Conservation (phyloP, 2,888 invertebrate genomes). For the Hymenopus coronatus region DNA sequence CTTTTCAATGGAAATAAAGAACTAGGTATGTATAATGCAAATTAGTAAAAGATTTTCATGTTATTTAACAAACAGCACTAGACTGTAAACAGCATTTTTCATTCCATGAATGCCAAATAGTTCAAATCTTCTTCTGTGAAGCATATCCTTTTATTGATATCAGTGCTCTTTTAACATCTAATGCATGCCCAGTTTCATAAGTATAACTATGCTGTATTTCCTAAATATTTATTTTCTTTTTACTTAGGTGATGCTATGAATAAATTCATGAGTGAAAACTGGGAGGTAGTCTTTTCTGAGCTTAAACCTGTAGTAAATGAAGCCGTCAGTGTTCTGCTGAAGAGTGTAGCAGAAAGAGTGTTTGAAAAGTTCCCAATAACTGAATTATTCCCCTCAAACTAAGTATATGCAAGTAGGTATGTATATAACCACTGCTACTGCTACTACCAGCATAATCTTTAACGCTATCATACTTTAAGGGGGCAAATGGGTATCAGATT, state of each 20-base stretch:
- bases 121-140: too few species aligned
- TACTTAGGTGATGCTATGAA: constrained; percentile 41
- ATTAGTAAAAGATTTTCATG: too few species aligned
- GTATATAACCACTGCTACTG: neutral
- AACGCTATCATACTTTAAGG: too few species aligned
- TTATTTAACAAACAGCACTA: too few species aligned
- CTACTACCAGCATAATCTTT: too few species aligned
- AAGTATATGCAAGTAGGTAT: neutral
- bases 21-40: constrained; percentile 32
- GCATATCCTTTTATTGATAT: too few species aligned
- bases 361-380: constrained; percentile 38
- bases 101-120: too few species aligned
- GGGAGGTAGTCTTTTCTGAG: constrained; percentile 44
- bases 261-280: constrained; percentile 45
- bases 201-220: neutral
- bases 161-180: neutral
- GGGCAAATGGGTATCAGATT: too few species aligned
- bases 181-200: too few species aligned
- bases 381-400: constrained; percentile 37
- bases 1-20: constrained; percentile 40
- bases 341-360: constrained; percentile 36
- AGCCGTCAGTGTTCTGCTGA: constrained; percentile 36
- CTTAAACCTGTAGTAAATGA: constrained; percentile 44
- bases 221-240: neutral
- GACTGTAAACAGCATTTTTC: too few species aligned